Evolutionary conservation across 2,797 vertebrate genomes (phyloP).

Genomic region (Avahi laniger): DNA sequence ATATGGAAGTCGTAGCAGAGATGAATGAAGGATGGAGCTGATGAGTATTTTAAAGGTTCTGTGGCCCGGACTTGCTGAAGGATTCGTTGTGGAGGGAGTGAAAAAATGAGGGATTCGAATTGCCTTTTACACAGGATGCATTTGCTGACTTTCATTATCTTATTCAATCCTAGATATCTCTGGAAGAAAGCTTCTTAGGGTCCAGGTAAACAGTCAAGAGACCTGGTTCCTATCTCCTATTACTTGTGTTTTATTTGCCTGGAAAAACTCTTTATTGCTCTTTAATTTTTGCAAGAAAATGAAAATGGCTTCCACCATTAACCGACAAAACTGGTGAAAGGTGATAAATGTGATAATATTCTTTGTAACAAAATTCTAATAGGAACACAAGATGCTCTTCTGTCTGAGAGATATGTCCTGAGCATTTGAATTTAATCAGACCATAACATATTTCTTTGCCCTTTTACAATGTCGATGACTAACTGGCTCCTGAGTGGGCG

Average conservation of each 20-base stretch:
- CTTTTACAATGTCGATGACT: slow-evolving; percentile 65
- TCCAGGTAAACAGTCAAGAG: neutral
- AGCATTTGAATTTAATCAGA: slow-evolving; percentile 70
- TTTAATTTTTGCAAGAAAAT: slow-evolving; percentile 58
- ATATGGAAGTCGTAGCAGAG: neutral
- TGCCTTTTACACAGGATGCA: neutral
- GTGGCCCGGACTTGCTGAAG: neutral
- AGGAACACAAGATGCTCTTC: slow-evolving; percentile 51
- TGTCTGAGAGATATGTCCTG: slow-evolving; percentile 40
- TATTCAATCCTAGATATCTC: neutral
- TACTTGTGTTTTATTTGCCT: neutral
- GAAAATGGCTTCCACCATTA: slow-evolving; percentile 41
- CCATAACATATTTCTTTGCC: slow-evolving; percentile 45
- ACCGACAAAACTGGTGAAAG: neutral
- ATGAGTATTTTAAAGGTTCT: neutral
- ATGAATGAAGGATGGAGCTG: neutral
- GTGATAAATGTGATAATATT: slow-evolving; percentile 48
- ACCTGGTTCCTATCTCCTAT: neutral
- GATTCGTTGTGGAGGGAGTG: neutral
- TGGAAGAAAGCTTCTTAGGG: neutral
- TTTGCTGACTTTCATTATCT: neutral
- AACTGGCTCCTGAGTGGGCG: slow-evolving; percentile 52
- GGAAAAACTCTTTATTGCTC: neutral
- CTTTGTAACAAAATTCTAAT: slow-evolving; percentile 36
- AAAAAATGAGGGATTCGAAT: neutral